Evolutionary conservation across 1,140 invertebrate genomes (phyloP), one percentile per base, ranked within the genome.

Genomic region (silkworm (Bombyx mori)): DNA sequence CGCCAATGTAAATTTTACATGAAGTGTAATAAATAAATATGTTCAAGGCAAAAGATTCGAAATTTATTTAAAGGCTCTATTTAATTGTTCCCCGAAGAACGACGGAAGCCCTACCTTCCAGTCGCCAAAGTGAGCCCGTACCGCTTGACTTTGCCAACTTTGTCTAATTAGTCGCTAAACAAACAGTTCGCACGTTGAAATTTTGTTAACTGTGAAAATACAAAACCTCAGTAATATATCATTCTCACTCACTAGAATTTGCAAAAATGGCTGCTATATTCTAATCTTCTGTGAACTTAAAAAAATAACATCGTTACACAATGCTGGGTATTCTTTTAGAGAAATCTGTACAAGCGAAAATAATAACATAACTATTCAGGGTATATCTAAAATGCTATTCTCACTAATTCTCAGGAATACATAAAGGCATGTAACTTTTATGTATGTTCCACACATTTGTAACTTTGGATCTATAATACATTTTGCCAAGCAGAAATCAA

Each of bases 151-250:
- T 66, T 46, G 43, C 61, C 58, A 73, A 73, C 65, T 73, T 62
- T 61, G 59, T 60, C 65, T 73, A 73, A 73, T 73, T 73, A 73
- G 70, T 70, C 70, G 68, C 63, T 58, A 68, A 70, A 68, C 65
- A 73, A 73, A 73, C 62, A 68, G 54, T 35, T 35, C 26, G 22
- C 45, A 58, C 63, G n/a, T 44, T 35, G 61, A 62, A 52, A 57
- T 45, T 18, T 35, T 35, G 26, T 35, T 35, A 35, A 35, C 26
- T 35, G 26, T 5, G 26, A 5, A 35, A 35, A 5, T 35, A 35
- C 26, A 35, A 35, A 35, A 35, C 26, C 26, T 2, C 26, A 35
- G 26, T 35, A 35, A 35, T 35, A 2, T 35, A 35, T 35, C 26
- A 35, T 35, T 35, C 26, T 35, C 26, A 35, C 26, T 35, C 26